Base-by-base conservation (phyloP, 2,888 invertebrate species). In the Nomada fabriciana region DNA sequence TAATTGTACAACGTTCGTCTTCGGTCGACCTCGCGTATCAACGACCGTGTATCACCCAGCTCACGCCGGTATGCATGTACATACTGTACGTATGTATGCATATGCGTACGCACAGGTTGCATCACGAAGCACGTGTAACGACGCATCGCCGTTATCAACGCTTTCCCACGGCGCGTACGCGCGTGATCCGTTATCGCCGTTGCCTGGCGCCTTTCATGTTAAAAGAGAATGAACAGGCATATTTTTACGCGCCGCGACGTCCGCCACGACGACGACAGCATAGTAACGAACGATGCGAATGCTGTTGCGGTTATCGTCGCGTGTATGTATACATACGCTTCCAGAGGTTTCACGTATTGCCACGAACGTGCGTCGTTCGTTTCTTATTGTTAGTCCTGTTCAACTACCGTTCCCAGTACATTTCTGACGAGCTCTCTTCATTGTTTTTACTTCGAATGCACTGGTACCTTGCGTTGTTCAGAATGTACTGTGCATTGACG, bases 141-240 rank as follows among this genome's bases (percentile, higher is more conserved):
- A 71, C 79, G 61, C 55, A 61, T 11, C 52, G 29, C 42, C 43
- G 76, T 88, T 88, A 88, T 88, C 88, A 80, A 53, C 42, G 70
- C 29, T 80, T 80, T 82, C 87, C 79, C 81, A 86, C 84, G 78
- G 52, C 74, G 81, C 63, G 76, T 81, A 79, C 70, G 67, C 74
- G 52, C 42, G 29, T 68, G 81, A 78, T 86, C 69, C 76, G 79
- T 88, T 88, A 88, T 88, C 87, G 75, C 50, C 83, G 75, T 61
- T 57, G 55, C 67, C 69, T 69, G 80, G 69, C 76, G 88, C 76
- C 84, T 88, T 88, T 83, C 77, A 74, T 69, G 80, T 68, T 67
- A 60, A 52, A 57, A 43, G 36, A 64, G 75, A 70, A 83, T 73
- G 82, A 84, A 76, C 29, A 75, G 65, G 60, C 84, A 78, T 29